Base-by-base conservation (phyloP, 2,113 vertebrate species). In the Tetrao urogallus region DNA sequence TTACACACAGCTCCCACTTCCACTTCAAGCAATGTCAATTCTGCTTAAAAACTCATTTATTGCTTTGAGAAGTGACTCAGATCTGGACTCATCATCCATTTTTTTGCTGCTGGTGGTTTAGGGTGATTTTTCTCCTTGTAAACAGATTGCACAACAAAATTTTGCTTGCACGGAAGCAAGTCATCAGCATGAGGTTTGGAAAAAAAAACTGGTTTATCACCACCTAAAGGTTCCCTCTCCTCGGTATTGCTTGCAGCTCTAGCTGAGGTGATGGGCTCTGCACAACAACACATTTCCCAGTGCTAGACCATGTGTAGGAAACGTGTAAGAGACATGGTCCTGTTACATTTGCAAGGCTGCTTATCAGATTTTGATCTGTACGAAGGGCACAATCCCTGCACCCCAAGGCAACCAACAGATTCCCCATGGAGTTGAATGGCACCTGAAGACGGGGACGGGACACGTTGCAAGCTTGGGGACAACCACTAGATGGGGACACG, bases 401-500 rank as follows among this genome's bases (percentile, higher is more conserved):
- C 8, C 21, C 20, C 36, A 42, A 66, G 63, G 76, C 1, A 22
- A 22, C 4, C 75, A 63, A 15, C 13, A 63, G 30, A 2, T 27
- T 82, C 19, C 38, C 9, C 34, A 22, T 5, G 21, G 43, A 81
- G 45, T 50, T 52, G 66, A 57, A 10, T 4, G 43, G 12, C 67
- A 24, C 45, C 56, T 22, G 82, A 91, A 64, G 71, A n/a, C 40
- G 52, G 85, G 36, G 71, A 36, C 48, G 47, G 85, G 36, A 88
- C 6, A 4, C 10, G 25, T 8, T 96, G 93, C 90, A 94, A 77
- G 60, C 65, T 43, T 92, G 73, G 86, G 47, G 69, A 90, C 47
- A 86, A 34, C 96, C 95, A 88, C 95, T 96, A 96, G 93, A 84
- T 92, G 96, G 96, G 90, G 65, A 52, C 93, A 92, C 1, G 2